Evolutionary conservation across 1,140 invertebrate genomes (phyloP), one percentile per base, ranked within the genome.

Genomic region (Stegodyphus mimosarum): DNA sequence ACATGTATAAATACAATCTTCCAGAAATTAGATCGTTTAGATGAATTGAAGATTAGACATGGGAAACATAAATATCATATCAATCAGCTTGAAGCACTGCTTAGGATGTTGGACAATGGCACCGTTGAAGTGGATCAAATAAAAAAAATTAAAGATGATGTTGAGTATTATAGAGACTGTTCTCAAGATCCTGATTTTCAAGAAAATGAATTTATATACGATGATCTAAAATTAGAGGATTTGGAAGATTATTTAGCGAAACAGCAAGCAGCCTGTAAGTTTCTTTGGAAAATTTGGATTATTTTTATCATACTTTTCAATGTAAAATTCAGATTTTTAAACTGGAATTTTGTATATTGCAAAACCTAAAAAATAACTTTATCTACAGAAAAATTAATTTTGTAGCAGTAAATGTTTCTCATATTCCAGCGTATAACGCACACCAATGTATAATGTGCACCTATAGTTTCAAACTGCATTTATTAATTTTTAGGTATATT

Each of bases 21-120:
- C 17, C 75, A 91, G 89, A 98, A 98, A 91, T 95, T 97, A 91
- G 97, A 99, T 90, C 93, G 96, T 88, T 94, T 98, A 93, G 98
- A 99, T 89, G 95, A 97, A 89, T 92, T 99, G 69, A 98, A 98
- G 90, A 91, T 91, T 52, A 95, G 95, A 89, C 92, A 99, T 88
- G 98, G 99, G 89, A 95, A 95, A 91, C 98, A 99, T 92, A 94
- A 96, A 91, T 98, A 95, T 92, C 98, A 99, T 92, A 97, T 99
- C 91, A 94, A 95, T 89, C 98, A 99, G 91, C 92, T 99, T 88
- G 99, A 99, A 93, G 98, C 97, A 52, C 92, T 99, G 71, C 93
- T 99, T 89, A 93, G 99, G 89, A 97, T 99, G 95, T 93, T 99
- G 74, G 98, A 99, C 91, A 99, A 99, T 92, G 97, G 98, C 94